Percentiles rank a stretch among this genome's conserved stretches.
Conservation (phyloP, 2,797 vertebrate genomes). For the Remorina albescens region DNA sequence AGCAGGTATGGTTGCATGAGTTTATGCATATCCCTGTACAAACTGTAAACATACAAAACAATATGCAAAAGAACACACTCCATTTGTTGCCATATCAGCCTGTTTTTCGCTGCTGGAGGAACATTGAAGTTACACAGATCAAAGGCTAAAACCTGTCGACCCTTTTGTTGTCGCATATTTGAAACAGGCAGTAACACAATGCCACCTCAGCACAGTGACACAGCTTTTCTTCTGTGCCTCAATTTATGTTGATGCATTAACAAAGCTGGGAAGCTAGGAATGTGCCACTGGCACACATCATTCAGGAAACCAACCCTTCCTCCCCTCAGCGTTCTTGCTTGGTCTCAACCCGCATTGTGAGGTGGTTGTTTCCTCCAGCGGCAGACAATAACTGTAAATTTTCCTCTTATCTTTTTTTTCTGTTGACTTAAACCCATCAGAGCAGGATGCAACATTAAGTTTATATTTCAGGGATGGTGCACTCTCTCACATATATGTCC, state of each 20-base stretch:
- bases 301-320: conserved; percentile 69
- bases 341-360: conserved; percentile 34
- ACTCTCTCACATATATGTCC: conserved; percentile 30
- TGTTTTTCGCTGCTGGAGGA: conserved; percentile 17
- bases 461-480: conserved; percentile 27
- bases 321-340: conserved; percentile 38
- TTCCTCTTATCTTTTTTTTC: conserved; percentile 25
- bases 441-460: conserved; percentile 35
- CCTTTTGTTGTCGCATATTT: conserved; percentile 50
- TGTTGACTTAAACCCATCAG: conserved; percentile 44
- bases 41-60: not conserved
- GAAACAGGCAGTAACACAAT: conserved; percentile 63
- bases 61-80: conserved; percentile 3
- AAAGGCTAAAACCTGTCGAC: conserved; percentile 54
- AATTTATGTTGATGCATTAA: conserved; percentile 75
- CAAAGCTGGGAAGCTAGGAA: conserved; percentile 64
- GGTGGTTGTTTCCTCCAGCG: conserved; percentile 39
- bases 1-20: conserved; percentile 3
- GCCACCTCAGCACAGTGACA: conserved; percentile 68
- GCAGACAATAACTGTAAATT: conserved; percentile 24
- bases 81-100: not conserved
- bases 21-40: not conserved
- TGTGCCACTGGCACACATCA: conserved; percentile 59
- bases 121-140: conserved; percentile 45
- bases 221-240: conserved; percentile 68